Base-by-base conservation (phyloP, 2,888 invertebrate species). In the Diadromus collaris region DNA sequence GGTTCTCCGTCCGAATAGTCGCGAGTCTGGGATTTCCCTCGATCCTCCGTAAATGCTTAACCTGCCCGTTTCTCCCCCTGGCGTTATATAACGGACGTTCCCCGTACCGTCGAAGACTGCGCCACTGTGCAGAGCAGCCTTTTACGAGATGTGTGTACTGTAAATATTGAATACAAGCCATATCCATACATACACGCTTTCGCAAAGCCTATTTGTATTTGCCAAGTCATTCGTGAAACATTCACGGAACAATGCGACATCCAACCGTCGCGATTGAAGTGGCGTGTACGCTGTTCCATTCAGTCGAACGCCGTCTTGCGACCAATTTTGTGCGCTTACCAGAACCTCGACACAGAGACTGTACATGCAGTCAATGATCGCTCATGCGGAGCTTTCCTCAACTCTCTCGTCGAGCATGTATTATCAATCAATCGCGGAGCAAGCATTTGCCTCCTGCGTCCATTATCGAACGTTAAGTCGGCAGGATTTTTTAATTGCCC, bases 1-100 rank as follows among this genome's bases (percentile, higher is more conserved):
- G 63, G 58, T 64, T 64, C 27, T 73, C 21, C 65, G 21, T 60
- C 44, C 64, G 41, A 77, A 70, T 74, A 44, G 60, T 60, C 69
- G 65, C 61, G 72, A 64, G 68, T 72, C 63, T 48, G 41, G 64
- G 72, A 79, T 72, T 79, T 76, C 72, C 51, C 72, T 56, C 61
- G 58, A 65, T 71, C n/a, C 61, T 29, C 46, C 32, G 61, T 60
- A 61, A 67, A 65, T 51, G 65, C 48, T 60, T n/a, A 60, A 19
- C 38, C 32, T 32, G 51, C 34, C 41, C 46, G 21, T 67, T 21
- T 56, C 64, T 41, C 54, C 19, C 38, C 7, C 46, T n/a, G 4
- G 7, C 41, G 46, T 9, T 51, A 51, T 51, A 51, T 19, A 21
- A 10, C 21, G 51, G 3, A 24, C 27, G 54, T 54, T 54, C 27